Evolutionary conservation across 1,140 invertebrate species (phyloP).

Genomic region (Odontomachus brunneus): DNA sequence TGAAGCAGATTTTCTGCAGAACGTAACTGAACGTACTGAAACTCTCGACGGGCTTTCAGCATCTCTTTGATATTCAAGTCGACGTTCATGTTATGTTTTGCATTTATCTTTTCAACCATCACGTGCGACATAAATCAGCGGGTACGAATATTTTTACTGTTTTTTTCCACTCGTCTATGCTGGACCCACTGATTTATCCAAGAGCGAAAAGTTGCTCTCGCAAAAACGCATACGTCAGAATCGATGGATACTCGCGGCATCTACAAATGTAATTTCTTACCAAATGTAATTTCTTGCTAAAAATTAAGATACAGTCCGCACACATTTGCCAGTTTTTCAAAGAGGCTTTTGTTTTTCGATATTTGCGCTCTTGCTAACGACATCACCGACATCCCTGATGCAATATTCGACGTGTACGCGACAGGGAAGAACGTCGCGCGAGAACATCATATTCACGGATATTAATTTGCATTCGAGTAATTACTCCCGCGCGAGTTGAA

Average conservation of each 20-base stretch:
- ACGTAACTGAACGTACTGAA: not conserved
- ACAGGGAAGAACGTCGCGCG: not conserved
- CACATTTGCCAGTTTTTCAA: not conserved
- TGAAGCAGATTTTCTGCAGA: slow-evolving; percentile 5
- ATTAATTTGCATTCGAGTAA: slow-evolving; percentile 10
- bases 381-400: not conserved
- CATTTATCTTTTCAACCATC: not conserved
- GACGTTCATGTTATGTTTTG: not conserved
- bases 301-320: not conserved
- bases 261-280: not conserved
- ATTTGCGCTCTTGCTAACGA: not conserved
- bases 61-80: slow-evolving; percentile 11
- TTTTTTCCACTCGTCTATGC: not conserved
- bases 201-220: not conserved
- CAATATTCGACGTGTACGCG: not conserved
- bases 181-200: too few species aligned
- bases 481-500: not conserved
- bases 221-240: not conserved
- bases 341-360: not conserved
- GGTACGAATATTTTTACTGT: not conserved
- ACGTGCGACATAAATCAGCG: not conserved
- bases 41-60: slow-evolving; percentile 16
- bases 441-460: not conserved
- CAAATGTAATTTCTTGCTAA: not conserved
- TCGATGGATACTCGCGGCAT: not conserved